Base-by-base conservation (phyloP, 1,140 invertebrate genomes). In the Saccostrea echinata region DNA sequence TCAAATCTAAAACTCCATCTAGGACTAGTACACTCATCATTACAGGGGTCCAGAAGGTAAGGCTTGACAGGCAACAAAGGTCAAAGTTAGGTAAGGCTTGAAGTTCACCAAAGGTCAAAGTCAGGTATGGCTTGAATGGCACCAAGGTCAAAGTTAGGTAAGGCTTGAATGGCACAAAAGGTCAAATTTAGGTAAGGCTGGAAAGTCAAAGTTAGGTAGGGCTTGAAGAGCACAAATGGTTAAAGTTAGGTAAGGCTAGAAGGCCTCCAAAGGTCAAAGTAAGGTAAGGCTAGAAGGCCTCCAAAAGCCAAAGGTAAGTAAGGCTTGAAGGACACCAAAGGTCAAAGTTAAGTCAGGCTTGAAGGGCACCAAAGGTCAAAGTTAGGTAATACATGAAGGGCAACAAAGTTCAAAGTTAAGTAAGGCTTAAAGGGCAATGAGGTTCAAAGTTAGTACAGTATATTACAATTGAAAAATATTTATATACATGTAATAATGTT, bases 11-110 rank as follows among this genome's bases (percentile, higher is more conserved):
- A 76, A 91, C 92, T 16, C 92, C 92, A 6, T 90, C 92, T 81
- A 93, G 91, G 91, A 92, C 92, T 64, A 92, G 91, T 71, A 94
- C 93, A n/a, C 90, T 94, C 24, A 93, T 94, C 57, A 94, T 94
- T 80, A 94, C 93, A 24, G 92, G 93, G 83, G 92, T 93, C 76
- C 93, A 93, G 87, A 87, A 92, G 93, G 93, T 94, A 94, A 93
- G 93, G 18, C 21, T 18, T 43, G n/a, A 52, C 18, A n/a, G 81
- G 24, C 43, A 13, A 18, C 76, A 33, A 33, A 27, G 30, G 18
- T 80, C 30, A 80, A 2, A 80, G 30, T 43, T 43, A 43, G 43
- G 43, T 43, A 43, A 80, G 76, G 76, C 30, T 33, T 33, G 30
- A 33, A 18, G 55, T 55, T 55, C 53, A 55, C 53, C 24, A 4